Conservation (phyloP, 2,888 invertebrate species). For the Horisme vitalbata region DNA sequence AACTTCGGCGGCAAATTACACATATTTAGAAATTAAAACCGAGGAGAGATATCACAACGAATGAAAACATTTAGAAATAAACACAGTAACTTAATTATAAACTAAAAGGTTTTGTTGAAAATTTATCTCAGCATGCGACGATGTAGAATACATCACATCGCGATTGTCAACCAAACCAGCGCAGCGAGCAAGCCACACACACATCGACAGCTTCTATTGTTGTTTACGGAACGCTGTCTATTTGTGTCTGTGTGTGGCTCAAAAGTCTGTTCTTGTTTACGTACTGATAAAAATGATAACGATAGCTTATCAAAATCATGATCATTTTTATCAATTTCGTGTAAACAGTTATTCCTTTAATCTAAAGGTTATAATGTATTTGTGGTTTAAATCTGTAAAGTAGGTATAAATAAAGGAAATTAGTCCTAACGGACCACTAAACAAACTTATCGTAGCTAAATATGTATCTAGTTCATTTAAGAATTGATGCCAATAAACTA, state of each 20-base stretch:
- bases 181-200: conserved; percentile 80
- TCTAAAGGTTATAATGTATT: too few species aligned
- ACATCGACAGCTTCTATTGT: conserved; percentile 71
- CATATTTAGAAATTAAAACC: conserved; percentile 88
- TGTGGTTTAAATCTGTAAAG: too few species aligned
- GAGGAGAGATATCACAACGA: conserved; percentile 76
- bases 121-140: conserved; percentile 82
- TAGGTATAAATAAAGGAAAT: too few species aligned
- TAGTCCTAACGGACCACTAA: too few species aligned
- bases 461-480: too few species aligned
- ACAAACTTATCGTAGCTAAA: too few species aligned
- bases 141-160: conserved; percentile 82
- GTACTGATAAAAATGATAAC: conserved; percentile 77
- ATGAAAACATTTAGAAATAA: conserved; percentile 82
- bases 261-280: conserved; percentile 67
- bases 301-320: conserved; percentile 56
- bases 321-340: conserved; percentile 32
- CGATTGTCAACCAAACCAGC: conserved; percentile 82
- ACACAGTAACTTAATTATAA: conserved; percentile 76
- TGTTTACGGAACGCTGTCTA: conserved; percentile 63
- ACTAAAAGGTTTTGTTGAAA: conserved; percentile 78
- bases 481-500: too few species aligned
- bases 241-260: conserved; percentile 55
- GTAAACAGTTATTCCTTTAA: neutral
- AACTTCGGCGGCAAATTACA: conserved; percentile 96